Base-by-base conservation (phyloP, 2,888 invertebrate genomes). In the Polydrusus tereticollis region DNA sequence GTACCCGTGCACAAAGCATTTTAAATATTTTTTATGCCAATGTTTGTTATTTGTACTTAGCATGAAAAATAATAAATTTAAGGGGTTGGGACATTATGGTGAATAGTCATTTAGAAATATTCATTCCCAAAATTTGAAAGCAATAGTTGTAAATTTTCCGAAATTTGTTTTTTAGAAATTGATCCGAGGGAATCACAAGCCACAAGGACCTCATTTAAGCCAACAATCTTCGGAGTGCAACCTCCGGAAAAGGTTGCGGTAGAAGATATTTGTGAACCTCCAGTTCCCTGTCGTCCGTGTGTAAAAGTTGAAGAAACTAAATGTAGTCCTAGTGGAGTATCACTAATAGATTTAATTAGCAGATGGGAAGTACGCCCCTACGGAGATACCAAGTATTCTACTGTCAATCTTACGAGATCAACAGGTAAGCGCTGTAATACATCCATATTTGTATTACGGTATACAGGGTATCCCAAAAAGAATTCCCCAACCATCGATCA, bases 191-290 rank as follows among this genome's bases (percentile, higher is more conserved):
- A 77, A 82, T 75, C 84, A 80, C 74, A 82, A 73, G 75, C 83
- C 65, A 78, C 81, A 82, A 41, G 86, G 86, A 71, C 84, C 7
- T 55, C 72, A 0, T 74, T 73, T 10, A 80, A 78, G 59, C 80
- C 78, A 16, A 77, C 75, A 1, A 73, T 88, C 20, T 91, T 89
- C 79, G 92, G 92, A 1, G 87, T 88, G 69, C 85, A 86, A 55
- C 89, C 91, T n/a, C 92, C 92, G 0, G 88, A 87, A 65, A 87
- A 87, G 76, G 86, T 88, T 29, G 88, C 88, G 68, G 12, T 64
- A 69, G 89, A 90, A 58, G 89, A 90, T 78, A 85, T 91, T 12
- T 93, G 93, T 79, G 88, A 88, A 2, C 88, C 90, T 0, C 88
- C 87, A 26, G 85, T 87, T 52, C 86, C 87, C 14, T 93, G 92